Evolutionary conservation across 2,888 invertebrate species (phyloP), one percentile per base, ranked within the genome.

Genomic region (Brachycybe producta): DNA sequence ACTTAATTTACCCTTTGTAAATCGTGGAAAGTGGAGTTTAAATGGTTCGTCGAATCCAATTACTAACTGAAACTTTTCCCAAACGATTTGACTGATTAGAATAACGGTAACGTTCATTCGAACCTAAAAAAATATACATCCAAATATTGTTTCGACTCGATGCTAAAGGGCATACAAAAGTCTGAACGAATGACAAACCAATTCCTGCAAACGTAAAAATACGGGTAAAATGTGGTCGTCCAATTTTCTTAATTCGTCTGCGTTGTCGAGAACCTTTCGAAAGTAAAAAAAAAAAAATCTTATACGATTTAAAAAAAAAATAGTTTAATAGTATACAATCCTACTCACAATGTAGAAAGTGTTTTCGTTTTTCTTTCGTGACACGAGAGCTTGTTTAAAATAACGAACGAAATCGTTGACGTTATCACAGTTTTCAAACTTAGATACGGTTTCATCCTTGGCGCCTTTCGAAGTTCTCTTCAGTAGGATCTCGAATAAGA

Each of bases 21-120:
- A 91, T 63, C 88, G 87, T 0, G 82, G 76, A 63, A 87, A 85
- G 64, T 80, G 75, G 17, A 91, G 61, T 56, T 76, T 76, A 32
- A 84, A 73, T 0, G 86, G 82, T 56, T 84, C 82, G 8, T 73
- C 67, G 13, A 78, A 70, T 2, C 82, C 82, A 53, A 76, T 76
- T 64, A 79, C 81, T 42, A 74, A 72, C 58, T 78, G 73, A 63
- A 80, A 87, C 63, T 86, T 88, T 60, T 87, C 85, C 66, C 83
- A 85, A 5, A 80, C 73, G 50, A 90, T 72, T 64, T 84, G 80
- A 0, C 84, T 83, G 28, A 86, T 67, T 38, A 90, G 75, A 52
- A 91, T 70, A 1, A 82, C 78, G 58, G 83, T 82, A 32, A 90
- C 69, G 61, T 84, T 80, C 4, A 80, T 64, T 1, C 69, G 72